Conservation (phyloP, 1,140 invertebrate species). For the Pseudomyrmex flavicornis region DNA sequence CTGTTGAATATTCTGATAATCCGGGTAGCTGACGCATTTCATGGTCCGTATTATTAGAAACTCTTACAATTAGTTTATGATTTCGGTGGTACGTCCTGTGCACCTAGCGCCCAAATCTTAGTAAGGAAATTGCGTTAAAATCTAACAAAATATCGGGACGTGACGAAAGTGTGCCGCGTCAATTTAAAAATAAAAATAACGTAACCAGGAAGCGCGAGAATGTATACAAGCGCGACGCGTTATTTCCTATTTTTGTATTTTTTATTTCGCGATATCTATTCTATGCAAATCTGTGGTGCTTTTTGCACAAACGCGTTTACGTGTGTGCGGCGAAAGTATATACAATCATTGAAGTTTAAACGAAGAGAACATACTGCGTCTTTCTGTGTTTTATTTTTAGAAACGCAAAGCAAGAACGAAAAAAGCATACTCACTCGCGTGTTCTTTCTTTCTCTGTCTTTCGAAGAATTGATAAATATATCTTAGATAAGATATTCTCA, state of each 20-base stretch:
- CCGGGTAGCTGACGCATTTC: too few species aligned
- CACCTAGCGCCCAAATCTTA: too few species aligned
- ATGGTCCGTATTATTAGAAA: too few species aligned
- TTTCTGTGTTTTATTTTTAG: not conserved
- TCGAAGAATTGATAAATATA: constrained; percentile 42
- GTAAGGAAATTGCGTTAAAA: too few species aligned
- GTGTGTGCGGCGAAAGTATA: not conserved
- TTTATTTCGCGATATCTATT: constrained; percentile 25
- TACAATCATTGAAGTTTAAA: not conserved
- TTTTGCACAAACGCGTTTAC: constrained; percentile 18
- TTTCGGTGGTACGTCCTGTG: too few species aligned
- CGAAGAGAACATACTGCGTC: too few species aligned
- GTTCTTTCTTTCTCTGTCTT: not conserved
- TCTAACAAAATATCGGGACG: constrained; percentile 29
- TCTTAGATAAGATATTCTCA: constrained; percentile 37
- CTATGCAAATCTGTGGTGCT: constrained; percentile 29
- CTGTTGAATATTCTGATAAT: too few species aligned
- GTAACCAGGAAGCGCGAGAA: constrained; percentile 19
- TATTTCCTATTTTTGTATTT: constrained; percentile 2
- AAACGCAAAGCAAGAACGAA: not conserved
- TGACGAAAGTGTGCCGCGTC: too few species aligned
- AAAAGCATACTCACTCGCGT: not conserved
- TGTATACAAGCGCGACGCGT: not conserved
- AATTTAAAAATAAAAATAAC: not conserved
- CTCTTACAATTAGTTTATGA: too few species aligned